A percentile compares a stretch with the other conserved stretches of the same genome.
Evolutionary conservation across 2,797 vertebrate species (phyloP).

Genomic region (Gymnothorax reevesii): DNA sequence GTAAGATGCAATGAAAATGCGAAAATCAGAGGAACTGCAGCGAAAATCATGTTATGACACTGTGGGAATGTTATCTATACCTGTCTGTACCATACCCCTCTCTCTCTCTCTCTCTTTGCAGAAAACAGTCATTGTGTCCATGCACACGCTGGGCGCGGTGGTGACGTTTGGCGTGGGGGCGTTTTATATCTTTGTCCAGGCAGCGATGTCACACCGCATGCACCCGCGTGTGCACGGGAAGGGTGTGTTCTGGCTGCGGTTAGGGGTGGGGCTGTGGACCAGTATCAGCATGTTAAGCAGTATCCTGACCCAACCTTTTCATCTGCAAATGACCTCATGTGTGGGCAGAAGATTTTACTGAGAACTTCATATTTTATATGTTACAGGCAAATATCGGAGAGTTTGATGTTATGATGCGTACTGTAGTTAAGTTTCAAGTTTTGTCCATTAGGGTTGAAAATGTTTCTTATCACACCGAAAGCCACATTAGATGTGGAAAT

Average conservation of each 20-base stretch:
- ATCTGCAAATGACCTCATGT: not conserved
- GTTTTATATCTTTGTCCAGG: constrained; percentile 85
- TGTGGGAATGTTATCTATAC: not conserved
- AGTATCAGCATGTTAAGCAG: constrained; percentile 79
- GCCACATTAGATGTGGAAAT: no score
- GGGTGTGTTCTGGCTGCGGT: constrained; percentile 72
- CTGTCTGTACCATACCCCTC: not conserved
- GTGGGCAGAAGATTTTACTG: no score
- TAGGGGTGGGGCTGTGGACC: constrained; percentile 77
- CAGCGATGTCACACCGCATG: constrained; percentile 80
- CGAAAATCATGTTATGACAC: not conserved
- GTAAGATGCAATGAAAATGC: not conserved
- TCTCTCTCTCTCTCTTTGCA: constrained; percentile 43
- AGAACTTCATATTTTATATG: no score
- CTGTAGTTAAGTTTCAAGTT: no score
- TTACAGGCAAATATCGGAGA: no score
- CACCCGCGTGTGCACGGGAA: constrained; percentile 85
- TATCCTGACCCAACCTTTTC: constrained; percentile 84
- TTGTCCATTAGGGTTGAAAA: no score
- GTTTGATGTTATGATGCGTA: no score
- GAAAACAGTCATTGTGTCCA: constrained; percentile 81
- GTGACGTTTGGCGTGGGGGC: constrained; percentile 85
- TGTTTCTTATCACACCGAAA: no score
- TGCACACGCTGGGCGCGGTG: constrained; percentile 80
- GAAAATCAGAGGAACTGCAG: not conserved